A percentile compares a stretch with the other conserved stretches of the same genome.
Conservation (phyloP, 2,888 invertebrate genomes). For the Mactromeris polynyma region DNA sequence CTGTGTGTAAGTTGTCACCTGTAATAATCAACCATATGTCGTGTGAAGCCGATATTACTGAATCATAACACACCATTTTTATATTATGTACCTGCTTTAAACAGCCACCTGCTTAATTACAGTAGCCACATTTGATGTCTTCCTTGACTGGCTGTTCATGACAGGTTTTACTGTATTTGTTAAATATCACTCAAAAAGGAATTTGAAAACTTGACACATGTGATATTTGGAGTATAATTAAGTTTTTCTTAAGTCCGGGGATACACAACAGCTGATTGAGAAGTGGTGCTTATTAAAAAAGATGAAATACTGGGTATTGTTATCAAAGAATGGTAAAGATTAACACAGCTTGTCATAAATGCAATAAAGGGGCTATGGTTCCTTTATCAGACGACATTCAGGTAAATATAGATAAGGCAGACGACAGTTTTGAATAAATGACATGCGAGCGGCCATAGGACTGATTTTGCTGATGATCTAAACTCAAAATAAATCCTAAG, state of each 20-base stretch:
- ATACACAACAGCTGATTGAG: neutral
- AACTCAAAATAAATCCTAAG: neutral
- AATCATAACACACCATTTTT: no score
- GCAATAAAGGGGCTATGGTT: neutral
- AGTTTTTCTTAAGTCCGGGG: neutral
- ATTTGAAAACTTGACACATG: neutral
- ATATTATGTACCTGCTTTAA: no score
- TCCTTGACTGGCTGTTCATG: no score
- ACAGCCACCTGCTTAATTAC: no score
- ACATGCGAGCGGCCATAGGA: neutral
- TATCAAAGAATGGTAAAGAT: neutral
- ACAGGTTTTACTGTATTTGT: no score
- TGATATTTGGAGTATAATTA: neutral
- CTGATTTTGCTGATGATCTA: neutral
- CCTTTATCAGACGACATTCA: neutral
- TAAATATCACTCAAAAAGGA: no score
- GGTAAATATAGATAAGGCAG: neutral
- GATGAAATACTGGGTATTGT: neutral
- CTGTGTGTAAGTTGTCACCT: no score
- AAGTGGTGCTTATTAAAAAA: neutral
- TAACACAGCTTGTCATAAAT: neutral
- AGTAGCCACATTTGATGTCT: no score
- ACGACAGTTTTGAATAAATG: neutral
- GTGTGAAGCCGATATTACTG: no score
- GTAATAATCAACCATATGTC: no score